Base-by-base conservation (phyloP, 2,888 invertebrate genomes). In the Philonicus albiceps region DNA sequence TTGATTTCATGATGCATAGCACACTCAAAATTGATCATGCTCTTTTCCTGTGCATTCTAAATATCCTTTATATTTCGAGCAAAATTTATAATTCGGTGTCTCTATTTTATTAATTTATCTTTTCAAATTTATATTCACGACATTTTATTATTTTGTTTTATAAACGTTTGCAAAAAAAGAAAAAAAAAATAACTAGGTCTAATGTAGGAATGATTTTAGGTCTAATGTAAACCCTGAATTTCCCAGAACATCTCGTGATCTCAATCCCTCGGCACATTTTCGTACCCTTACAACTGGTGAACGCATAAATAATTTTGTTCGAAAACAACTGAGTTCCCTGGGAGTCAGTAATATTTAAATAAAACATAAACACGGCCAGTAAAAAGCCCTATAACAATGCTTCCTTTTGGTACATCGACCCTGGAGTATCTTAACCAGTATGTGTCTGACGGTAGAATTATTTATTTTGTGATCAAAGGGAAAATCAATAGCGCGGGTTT, bases 381-480 rank as follows among this genome's bases (percentile, higher is more conserved):
- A 27, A 64, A 27, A 64, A 3, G 8, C 6, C 64, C 64, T 19
- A 7, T 6, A 64, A 64, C 27, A 64, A 22, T 64, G 64, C 64
- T 22, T 64, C 1, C 4, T 3, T 2, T 53, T 22, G 19, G 11
- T 27, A 64, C 22, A 64, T 11, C 22, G 37, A 11, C 11, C 1
- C 22, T 22, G 64, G 22, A 64, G 22, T 11, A 27, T 8, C 2
- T 11, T n/a, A 2, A 27, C 19, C 27, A 64, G 64, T 64, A 64
- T 64, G 64, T 64, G 64, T 64, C 22, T 64, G 11, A 0, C 22
- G 64, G 19, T 27, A 19, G 64, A 64, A 64, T 64, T 64, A 64
- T 64, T 64, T 64, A 64, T 64, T 64, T 64, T 27, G 64, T 64
- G 64, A 64, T 64, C 74, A 74, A 76, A 76, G 40, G 76, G n/a